Percentiles rank a stretch among this genome's conserved stretches.
phyloP scores from a whole-genome alignment of 1,140 invertebrate genomes.

The Papilio glaucus region DNA sequence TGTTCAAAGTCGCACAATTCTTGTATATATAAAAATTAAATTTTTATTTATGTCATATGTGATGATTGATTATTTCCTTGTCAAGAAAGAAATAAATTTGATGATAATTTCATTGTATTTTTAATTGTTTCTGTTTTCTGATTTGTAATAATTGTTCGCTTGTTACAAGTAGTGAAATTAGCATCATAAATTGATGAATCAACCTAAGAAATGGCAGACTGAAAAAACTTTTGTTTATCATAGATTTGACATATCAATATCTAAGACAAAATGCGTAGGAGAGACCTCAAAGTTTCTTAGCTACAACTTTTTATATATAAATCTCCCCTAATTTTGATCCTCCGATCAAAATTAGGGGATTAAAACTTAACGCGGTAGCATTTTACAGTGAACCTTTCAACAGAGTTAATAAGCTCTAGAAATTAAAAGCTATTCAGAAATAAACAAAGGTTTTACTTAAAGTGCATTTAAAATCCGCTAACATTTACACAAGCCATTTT shows the following conservation, averaged over 20 bases:
- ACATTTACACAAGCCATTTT: background rate
- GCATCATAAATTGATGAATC: no score
- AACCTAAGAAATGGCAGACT: no score
- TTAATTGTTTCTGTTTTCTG: background rate
- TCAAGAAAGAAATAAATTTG: conserved; percentile 26
- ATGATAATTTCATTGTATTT: background rate
- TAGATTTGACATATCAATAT: no score
- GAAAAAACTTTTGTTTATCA: no score
- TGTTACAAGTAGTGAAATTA: no score
- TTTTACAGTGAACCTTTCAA: background rate
- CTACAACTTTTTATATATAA: no score
- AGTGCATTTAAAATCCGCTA: background rate
- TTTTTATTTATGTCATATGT: background rate
- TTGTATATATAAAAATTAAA: background rate
- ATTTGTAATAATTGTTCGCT: no score
- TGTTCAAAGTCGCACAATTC: conserved; percentile 63
- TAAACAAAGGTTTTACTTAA: background rate
- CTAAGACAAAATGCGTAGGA: no score
- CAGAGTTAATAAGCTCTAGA: background rate
- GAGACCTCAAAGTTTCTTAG: no score
- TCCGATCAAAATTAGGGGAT: no score
- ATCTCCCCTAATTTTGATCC: no score
- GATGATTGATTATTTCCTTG: conserved; percentile 3
- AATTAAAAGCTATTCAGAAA: background rate
- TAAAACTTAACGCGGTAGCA: no score